Base-by-base conservation (phyloP, 2,113 vertebrate species). In the Oryzias curvinotus region DNA sequence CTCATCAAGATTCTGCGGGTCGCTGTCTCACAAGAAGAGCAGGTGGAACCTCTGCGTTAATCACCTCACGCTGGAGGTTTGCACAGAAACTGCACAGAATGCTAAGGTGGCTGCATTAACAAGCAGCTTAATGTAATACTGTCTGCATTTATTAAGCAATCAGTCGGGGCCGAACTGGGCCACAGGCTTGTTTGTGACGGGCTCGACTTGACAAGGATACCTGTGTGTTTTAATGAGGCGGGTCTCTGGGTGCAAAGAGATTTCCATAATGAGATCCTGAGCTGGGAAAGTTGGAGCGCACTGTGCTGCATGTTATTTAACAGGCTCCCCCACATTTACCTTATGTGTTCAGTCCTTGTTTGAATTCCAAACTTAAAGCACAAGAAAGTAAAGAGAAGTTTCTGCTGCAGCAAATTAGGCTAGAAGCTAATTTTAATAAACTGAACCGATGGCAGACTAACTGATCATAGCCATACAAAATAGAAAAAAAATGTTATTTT, bases 191-290 rank as follows among this genome's bases (percentile, higher is more conserved):
- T 57, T 79, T 80, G 77, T 63, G 73, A 72, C 42, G 44, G 46
- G 71, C 17, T 44, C 21, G 69, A 66, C 77, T 53, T 47, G 41
- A 78, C 60, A 68, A 77, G 73, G 44, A 43, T 68, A 66, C 72
- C 69, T 79, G 75, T 0, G 45, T 61, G 63, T 30, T 81, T 74
- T 77, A 83, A 81, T 76, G 80, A 83, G 80, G 47, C 5, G 6
- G 2, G 47, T 57, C 59, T 52, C 62, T 3, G 7, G 15, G 52
- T 26, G 43, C 8, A 60, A 68, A 74, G 63, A 67, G 14, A 64
- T 85, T 71, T 76, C 44, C 77, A 76, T 78, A 77, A 83, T 81
- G 60, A 70, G 45, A 68, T 68, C 52, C 52, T 36, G 26, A 46
- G 52, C 43, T 42, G 66, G 17, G 52, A 57, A 68, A 68, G 56